Conservation (phyloP, 2,113 vertebrate species). For the Myotis davidii region DNA sequence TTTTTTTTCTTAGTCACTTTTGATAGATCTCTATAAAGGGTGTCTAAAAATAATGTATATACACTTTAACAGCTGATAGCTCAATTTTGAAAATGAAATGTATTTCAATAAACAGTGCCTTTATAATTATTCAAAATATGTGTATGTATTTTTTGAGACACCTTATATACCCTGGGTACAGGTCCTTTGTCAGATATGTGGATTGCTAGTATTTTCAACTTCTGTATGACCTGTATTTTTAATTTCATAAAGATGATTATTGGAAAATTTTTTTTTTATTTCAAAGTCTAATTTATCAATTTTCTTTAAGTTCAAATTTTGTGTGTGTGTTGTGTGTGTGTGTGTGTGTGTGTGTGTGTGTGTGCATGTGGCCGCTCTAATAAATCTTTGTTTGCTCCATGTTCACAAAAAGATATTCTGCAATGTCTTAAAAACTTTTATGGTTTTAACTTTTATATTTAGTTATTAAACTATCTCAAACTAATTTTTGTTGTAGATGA, state of each 20-base stretch:
- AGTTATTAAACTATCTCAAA: constrained; percentile 1
- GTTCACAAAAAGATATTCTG: constrained; percentile 2
- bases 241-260: constrained; percentile 10
- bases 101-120: no score
- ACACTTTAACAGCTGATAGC: no score
- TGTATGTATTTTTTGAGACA: no score
- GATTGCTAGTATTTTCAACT: constrained; percentile 11
- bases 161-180: not conserved
- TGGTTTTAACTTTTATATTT: not conserved
- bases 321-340: not conserved
- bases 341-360: no score
- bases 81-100: no score
- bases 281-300: not conserved
- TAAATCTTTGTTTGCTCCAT: constrained; percentile 9
- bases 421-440: not conserved
- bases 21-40: not conserved
- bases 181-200: not conserved
- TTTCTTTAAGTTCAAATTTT: no score
- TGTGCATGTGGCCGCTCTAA: not conserved
- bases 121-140: no score
- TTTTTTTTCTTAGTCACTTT: constrained; percentile 7
- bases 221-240: not conserved
- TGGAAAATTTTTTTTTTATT: no score
- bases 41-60: no score
- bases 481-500: not conserved